These are phyloP conservation scores for Pandemis heparana DNA, from an alignment of 2,888 invertebrate genomes.

Conservation along the genomic window DNA sequence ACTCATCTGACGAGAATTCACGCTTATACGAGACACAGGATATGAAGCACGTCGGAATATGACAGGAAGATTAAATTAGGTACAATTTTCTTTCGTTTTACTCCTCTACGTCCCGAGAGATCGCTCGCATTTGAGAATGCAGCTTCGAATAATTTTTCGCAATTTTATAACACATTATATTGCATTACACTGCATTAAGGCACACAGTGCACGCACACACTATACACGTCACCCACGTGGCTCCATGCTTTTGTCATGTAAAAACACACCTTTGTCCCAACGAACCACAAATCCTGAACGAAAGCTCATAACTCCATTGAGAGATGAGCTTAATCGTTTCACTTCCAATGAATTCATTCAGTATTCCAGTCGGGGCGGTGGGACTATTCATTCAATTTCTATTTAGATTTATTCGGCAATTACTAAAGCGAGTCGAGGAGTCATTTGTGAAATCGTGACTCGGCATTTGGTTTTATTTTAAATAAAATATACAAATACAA, in stretches of 20 bases:
- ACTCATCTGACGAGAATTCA: neutral
- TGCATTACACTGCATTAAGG: too few relatives aligned
- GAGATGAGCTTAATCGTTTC: neutral
- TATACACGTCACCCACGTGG: too few relatives aligned
- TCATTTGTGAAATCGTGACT: neutral
- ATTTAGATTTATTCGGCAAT: conserved; percentile 34
- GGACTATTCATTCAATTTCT: conserved; percentile 26
- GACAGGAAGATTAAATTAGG: conserved; percentile 25
- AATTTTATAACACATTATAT: neutral
- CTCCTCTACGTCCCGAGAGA: neutral
- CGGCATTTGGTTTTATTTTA: neutral
- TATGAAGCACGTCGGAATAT: neutral
- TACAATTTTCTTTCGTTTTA: conserved; percentile 13
- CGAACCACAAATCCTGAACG: neutral
- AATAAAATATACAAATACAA: too few relatives aligned
- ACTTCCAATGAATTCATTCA: conserved; percentile 22
- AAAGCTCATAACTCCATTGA: conserved; percentile 1
- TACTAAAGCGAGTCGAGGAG: conserved; percentile 20
- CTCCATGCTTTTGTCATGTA: too few relatives aligned
- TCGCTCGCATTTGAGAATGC: neutral
- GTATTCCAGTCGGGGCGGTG: conserved; percentile 22
- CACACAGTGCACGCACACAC: too few relatives aligned
- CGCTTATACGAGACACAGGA: conserved; percentile 7
- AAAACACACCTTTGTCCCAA: too few relatives aligned
- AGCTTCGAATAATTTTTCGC: neutral